A percentile compares a stretch with the other conserved stretches of the same genome.
phyloP scores from a whole-genome alignment of 2,888 invertebrate genomes.

The Lumbricus terrestris region DNA sequence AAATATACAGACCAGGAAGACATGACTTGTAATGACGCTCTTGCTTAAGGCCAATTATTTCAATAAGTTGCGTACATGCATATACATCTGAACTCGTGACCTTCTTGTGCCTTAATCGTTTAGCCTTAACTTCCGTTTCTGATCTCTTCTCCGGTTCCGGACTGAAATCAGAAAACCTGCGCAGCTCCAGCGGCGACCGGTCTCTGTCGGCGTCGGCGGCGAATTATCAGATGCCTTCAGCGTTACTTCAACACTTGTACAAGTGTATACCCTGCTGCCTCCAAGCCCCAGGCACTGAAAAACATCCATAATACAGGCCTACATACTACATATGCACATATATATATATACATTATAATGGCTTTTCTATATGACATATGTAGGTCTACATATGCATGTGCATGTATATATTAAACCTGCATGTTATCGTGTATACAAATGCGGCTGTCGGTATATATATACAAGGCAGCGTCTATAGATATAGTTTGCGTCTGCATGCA shows the following conservation, averaged over 20 bases:
- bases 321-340: too few species aligned
- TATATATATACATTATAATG: too few species aligned
- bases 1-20: not conserved
- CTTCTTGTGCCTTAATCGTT: not conserved
- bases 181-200: not conserved
- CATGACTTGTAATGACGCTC: not conserved
- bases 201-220: conserved; percentile 3
- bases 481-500: conserved; percentile 3
- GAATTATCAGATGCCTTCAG: conserved; percentile 3
- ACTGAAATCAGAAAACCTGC: not conserved
- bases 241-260: conserved; percentile 3
- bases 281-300: not conserved
- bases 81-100: not conserved
- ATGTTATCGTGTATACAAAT: conserved; percentile 3
- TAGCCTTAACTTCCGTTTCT: not conserved
- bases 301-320: not conserved
- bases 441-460: not conserved
- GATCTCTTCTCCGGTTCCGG: not conserved
- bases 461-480: not conserved
- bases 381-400: not conserved
- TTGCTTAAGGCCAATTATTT: not conserved
- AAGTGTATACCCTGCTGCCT: conserved; percentile 3
- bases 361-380: not conserved
- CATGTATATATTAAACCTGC: not conserved
- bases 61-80: too few species aligned